These are phyloP conservation scores for Clarias gariepinus DNA, from an alignment of 2,113 vertebrate species.

Conservation along the genomic window DNA sequence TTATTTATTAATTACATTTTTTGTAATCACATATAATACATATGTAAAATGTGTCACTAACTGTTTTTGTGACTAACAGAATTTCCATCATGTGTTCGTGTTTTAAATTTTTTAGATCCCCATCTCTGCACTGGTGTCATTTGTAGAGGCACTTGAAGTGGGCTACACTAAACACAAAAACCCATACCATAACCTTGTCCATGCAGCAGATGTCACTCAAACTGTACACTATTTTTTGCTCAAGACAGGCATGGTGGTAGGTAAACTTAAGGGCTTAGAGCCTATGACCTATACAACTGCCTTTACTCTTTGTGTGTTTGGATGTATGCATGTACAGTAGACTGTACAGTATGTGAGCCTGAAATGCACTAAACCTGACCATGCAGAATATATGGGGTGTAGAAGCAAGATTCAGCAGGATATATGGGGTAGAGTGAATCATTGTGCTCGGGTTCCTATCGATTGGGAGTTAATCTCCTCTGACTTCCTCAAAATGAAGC, in stretches of 20 bases:
- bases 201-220: slow-evolving; percentile 94
- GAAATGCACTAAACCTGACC: slow-evolving; percentile 28
- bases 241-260: slow-evolving; percentile 87
- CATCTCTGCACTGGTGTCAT: slow-evolving; percentile 89
- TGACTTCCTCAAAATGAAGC: slow-evolving; percentile 38
- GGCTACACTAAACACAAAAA: slow-evolving; percentile 96
- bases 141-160: slow-evolving; percentile 89
- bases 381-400: slow-evolving; percentile 24
- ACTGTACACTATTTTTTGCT: slow-evolving; percentile 92
- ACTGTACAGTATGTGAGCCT: neutral
- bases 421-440: neutral
- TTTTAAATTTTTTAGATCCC: slow-evolving; percentile 78
- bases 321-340: neutral
- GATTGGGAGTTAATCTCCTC: slow-evolving; percentile 49
- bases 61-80: neutral
- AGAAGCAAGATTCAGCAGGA: neutral
- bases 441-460: slow-evolving; percentile 5
- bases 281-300: neutral
- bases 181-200: slow-evolving; percentile 94
- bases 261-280: slow-evolving; percentile 48
- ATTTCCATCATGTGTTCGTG: neutral
- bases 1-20: too few species aligned
- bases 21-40: neutral
- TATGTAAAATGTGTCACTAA: neutral
- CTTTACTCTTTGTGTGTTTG: slow-evolving; percentile 2